phyloP scores from a whole-genome alignment of 2,113 vertebrate species.

The Tiliqua scincoides region DNA sequence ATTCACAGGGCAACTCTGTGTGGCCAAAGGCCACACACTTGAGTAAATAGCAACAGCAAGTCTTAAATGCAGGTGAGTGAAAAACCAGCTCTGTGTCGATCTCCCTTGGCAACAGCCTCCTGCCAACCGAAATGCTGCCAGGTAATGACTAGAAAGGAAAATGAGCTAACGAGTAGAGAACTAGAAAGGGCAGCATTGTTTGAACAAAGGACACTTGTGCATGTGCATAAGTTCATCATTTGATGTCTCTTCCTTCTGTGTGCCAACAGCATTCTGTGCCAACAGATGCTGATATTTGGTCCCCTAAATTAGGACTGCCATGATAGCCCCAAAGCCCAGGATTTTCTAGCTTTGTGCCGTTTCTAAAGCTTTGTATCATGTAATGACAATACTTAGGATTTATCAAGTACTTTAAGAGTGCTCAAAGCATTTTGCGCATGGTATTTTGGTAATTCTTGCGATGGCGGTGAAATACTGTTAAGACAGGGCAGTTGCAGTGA shows the following conservation, averaged over 20 bases:
- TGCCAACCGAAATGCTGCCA: conserved; percentile 68
- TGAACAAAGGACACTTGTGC: not conserved
- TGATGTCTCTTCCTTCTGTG: not conserved
- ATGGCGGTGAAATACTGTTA: too few relatives aligned
- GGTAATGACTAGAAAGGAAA: conserved; percentile 54
- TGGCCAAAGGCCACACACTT: conserved; percentile 60
- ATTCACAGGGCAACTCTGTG: conserved; percentile 41
- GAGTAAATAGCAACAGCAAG: conserved; percentile 59
- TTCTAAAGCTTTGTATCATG: not conserved
- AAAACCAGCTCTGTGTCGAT: conserved; percentile 70
- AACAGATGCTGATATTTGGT: not conserved
- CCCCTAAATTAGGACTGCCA: too few relatives aligned
- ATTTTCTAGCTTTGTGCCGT: not conserved
- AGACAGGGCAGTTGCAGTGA: not conserved
- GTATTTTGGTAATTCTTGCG: not conserved
- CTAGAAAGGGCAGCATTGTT: conserved; percentile 43
- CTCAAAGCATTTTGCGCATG: not conserved
- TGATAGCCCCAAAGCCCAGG: not conserved
- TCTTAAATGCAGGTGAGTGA: conserved; percentile 64
- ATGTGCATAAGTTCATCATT: not conserved
- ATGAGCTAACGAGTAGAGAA: conserved; percentile 43
- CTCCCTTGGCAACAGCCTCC: conserved; percentile 73
- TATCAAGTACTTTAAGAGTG: not conserved
- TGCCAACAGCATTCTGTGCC: not conserved
- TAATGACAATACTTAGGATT: not conserved